Conservation (phyloP, 2,113 vertebrate genomes). For the Marmota monax region DNA sequence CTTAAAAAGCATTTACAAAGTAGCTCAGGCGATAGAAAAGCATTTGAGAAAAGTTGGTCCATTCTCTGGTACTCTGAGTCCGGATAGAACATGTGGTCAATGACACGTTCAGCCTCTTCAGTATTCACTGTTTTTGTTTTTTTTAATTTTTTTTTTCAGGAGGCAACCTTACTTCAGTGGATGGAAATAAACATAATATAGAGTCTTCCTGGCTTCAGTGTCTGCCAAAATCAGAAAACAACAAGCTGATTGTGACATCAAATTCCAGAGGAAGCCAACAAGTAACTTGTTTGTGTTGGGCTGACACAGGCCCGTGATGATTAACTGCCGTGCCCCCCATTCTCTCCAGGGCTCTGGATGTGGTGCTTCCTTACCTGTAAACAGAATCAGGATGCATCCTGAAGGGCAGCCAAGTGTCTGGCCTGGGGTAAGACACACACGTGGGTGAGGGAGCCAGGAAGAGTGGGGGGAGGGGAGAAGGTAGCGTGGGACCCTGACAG, state of each 20-base stretch:
- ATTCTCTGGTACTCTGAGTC: neutral
- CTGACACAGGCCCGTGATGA: neutral
- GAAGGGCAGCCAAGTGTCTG: conserved; percentile 61
- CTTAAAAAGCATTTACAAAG: neutral
- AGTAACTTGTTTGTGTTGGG: conserved; percentile 59
- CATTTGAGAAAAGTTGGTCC: neutral
- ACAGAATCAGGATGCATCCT: conserved; percentile 71
- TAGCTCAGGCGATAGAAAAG: neutral
- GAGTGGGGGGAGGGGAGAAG: neutral
- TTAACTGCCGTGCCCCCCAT: neutral
- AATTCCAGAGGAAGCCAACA: conserved; percentile 45
- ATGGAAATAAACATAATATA: conserved; percentile 57
- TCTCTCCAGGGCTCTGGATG: conserved; percentile 43
- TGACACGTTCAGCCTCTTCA: neutral
- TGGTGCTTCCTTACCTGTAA: conserved; percentile 73
- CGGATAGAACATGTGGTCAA: neutral
- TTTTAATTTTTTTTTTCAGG: neutral
- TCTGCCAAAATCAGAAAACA: conserved; percentile 65
- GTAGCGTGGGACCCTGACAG: neutral
- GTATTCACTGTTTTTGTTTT: neutral
- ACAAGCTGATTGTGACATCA: conserved; percentile 53
- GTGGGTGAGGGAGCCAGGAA: fast-evolving
- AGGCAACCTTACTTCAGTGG: neutral
- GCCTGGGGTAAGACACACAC: neutral
- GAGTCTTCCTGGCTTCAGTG: neutral